Base-by-base conservation (phyloP, 2,888 invertebrate genomes). In the Limenitis camilla region DNA sequence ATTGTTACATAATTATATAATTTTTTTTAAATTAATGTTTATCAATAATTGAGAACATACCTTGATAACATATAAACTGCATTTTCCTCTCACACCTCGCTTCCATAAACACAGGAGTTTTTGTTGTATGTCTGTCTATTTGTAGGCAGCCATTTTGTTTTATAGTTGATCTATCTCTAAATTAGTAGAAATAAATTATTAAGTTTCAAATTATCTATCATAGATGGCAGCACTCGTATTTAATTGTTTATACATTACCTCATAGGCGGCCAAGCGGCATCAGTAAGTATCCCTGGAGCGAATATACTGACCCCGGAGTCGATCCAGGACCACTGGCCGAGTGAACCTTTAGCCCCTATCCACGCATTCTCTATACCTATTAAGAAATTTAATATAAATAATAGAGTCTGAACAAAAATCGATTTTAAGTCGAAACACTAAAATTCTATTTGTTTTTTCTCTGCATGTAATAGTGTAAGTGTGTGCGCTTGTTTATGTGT, bases 41-140 rank as follows among this genome's bases (percentile, higher is more conserved):
- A 9, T 8, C 31, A 45, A 31, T n/a, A n/a, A n/a, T n/a, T n/a
- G n/a, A n/a, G n/a, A 28, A n/a, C 19, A 38, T 65, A 78, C 82
- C 74, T 73, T 81, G 75, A 50, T 88, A 88, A 58, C 89, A 89
- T 19, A 89, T 79, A 33, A 89, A 89, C 53, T 85, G 81, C 73
- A 88, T 82, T 54, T 76, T 83, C 43, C 89, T 68, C 39, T 89
- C 84, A 52, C 89, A 89, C 0, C 82, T 63, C 0, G 84, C 79
- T 58, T 89, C 88, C 39, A 89, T 61, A 56, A 89, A 89, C 1
- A 83, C 77, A 0, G 88, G 82, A 0, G 74, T 61, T 7, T 79
- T 76, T 0, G 76, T 67, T 0, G 75, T 70, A 58, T 89, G 89
- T 1, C 88, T 67, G 57, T 89, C 89, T 5, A 89, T 60, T 40